Base-by-base conservation (phyloP, 2,888 invertebrate species). In the Phragmatobia fuliginosa region DNA sequence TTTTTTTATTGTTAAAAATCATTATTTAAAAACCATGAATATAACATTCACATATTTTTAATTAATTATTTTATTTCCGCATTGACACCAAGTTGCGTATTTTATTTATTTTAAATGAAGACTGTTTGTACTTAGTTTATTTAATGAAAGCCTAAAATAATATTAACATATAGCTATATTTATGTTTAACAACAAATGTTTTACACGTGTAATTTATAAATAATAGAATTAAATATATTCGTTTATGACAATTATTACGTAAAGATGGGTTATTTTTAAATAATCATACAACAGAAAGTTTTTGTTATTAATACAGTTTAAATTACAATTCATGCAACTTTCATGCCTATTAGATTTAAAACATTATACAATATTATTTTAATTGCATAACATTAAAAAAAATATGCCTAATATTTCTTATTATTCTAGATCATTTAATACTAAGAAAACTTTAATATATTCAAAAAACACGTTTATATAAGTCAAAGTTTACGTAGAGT, bases 401-500 rank as follows among this genome's bases (percentile, higher is more conserved):
- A 45, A n/a, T n/a, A n/a, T 4, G 16, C 16, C 6, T 16, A 28
- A 16, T 28, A 56, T 28, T 28, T 16, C 16, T 56, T 45, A 41
- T 62, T 38, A 36, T 38, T 18, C 61, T 45, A 16, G 28, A 33
- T 52, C 61, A 67, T 7, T 31, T 68, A 18, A 31, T 60, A 33
- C 0, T 60, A n/a, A 64, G 36, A 18, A 60, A 25, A 25, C 38
- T 45, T 59, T 28, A 36, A 56, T 36, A 10, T 28, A 63, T 33
- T 70, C 31, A 16, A 45, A 71, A 62, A 69, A 32, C 45, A 66
- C 63, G 70, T 77, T 77, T 71, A 72, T 67, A 70, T 75, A 81
- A 83, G 79, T 79, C 79, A 74, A 82, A 86, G 80, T 78, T 81
- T 78, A 70, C 71, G 77, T 77, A 85, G 56, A 80, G 82, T 75